phyloP scores from a whole-genome alignment of 2,797 vertebrate genomes.

The Amphiprion clarkii region DNA sequence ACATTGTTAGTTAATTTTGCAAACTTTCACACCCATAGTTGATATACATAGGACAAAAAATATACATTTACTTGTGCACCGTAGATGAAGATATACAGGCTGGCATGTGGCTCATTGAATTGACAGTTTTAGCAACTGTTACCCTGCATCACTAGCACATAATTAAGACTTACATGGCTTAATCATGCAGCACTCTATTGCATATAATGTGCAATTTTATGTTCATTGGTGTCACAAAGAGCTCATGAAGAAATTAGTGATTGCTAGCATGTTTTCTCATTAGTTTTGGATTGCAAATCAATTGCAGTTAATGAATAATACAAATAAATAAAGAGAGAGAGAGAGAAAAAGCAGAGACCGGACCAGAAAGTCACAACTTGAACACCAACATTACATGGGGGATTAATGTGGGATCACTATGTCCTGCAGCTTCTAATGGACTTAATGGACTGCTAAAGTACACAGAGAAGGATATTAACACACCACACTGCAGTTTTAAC shows the following conservation, averaged over 20 bases:
- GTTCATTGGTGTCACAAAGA: background rate
- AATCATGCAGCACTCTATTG: background rate
- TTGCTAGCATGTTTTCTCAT: background rate
- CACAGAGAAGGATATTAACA: background rate
- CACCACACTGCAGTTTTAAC: too few species aligned
- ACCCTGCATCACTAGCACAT: background rate
- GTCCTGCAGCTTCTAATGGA: background rate
- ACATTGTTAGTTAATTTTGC: background rate
- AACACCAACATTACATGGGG: background rate
- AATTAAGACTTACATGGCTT: background rate
- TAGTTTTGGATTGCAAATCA: background rate
- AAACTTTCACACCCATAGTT: background rate
- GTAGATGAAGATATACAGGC: background rate
- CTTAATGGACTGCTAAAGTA: slow-evolving; percentile 1
- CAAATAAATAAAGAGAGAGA: too few species aligned
- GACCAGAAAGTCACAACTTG: background rate
- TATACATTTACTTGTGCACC: background rate
- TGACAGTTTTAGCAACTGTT: background rate
- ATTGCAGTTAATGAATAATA: background rate
- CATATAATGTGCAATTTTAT: background rate
- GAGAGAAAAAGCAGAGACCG: background rate
- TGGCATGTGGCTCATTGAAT: background rate
- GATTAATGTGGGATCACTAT: background rate
- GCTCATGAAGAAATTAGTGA: background rate
- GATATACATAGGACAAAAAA: background rate